Evolutionary conservation across 2,113 vertebrate species (phyloP), one percentile per base, ranked within the genome.

Genomic region (Symphodus melops): DNA sequence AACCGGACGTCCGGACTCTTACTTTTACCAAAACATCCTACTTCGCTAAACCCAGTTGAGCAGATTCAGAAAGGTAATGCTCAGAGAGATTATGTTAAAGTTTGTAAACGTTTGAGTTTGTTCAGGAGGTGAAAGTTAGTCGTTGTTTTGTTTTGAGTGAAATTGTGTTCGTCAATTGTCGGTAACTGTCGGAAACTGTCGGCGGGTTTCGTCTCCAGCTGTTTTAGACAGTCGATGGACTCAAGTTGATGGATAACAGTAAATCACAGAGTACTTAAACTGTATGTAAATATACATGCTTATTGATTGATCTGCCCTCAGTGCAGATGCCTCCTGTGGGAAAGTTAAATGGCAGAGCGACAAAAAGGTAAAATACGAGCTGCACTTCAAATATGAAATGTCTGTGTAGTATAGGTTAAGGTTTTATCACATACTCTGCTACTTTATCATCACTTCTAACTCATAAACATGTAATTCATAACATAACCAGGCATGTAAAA

Each of bases 251-350:
- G 7, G 16, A 19, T 8, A 7, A 7, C 7, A 48, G 4, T 16
- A 17, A 48, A 16, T 8, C 19, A 19, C 4, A 0, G 46, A 17
- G 46, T 48, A 25, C 25, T 3, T 48, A 17, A 14, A 44, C 8
- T 44, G 42, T 14, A 44, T 12, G 51, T 17, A 3, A 68, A 25
- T 3, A 49, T 39, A 49, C 5, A 10, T 0, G 4, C 17, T 3
- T 14, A 9, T 4, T 8, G 19, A 44, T 23, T 28, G 37, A 0
- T 37, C 64, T 49, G 36, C 17, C 8, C 2, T 3, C 8, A 14
- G 68, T 20, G 57, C 84, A 68, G 67, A 93, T 93, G 92, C 42
- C 90, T 87, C 81, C 66, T 25, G 23, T 68, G 54, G 66, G 79
- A 13, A 90, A 79, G 39, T 58, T 78, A 44, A 78, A 61, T 9